Conservation (phyloP, 2,797 vertebrate genomes). For the Bradypus variegatus region DNA sequence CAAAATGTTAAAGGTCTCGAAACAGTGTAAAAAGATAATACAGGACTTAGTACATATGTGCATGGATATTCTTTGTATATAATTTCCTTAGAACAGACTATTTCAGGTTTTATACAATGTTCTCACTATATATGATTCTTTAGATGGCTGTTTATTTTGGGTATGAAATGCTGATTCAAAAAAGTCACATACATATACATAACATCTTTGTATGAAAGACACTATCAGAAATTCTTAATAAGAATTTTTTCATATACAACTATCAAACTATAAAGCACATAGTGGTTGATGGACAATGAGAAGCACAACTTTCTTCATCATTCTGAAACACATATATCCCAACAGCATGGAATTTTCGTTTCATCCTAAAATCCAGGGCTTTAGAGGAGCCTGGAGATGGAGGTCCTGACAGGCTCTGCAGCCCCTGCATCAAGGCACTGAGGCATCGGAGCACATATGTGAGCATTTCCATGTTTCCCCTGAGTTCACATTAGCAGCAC, state of each 20-base stretch:
- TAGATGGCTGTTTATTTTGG: background rate
- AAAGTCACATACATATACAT: background rate
- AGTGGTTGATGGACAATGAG: constrained; percentile 13
- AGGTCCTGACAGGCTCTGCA: background rate
- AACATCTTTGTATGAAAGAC: background rate
- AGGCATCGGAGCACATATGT: background rate
- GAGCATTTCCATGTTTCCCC: background rate
- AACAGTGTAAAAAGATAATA: background rate
- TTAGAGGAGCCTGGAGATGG: background rate
- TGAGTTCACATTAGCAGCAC: constrained; percentile 6
- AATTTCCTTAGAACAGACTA: background rate
- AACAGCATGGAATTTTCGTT: background rate
- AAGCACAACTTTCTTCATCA: background rate
- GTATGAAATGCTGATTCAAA: background rate
- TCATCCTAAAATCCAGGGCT: background rate
- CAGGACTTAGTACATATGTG: background rate
- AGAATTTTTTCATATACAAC: background rate
- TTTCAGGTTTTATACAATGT: background rate
- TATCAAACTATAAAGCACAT: constrained; percentile 41
- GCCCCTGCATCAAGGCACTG: background rate
- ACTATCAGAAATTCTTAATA: background rate
- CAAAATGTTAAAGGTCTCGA: constrained; percentile 6
- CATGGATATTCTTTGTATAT: background rate
- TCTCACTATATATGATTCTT: background rate
- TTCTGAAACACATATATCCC: background rate